Percentiles rank a stretch among this genome's conserved stretches.
phyloP scores from a whole-genome alignment of 2,888 invertebrate genomes.

The Drosophila lacicola region DNA sequence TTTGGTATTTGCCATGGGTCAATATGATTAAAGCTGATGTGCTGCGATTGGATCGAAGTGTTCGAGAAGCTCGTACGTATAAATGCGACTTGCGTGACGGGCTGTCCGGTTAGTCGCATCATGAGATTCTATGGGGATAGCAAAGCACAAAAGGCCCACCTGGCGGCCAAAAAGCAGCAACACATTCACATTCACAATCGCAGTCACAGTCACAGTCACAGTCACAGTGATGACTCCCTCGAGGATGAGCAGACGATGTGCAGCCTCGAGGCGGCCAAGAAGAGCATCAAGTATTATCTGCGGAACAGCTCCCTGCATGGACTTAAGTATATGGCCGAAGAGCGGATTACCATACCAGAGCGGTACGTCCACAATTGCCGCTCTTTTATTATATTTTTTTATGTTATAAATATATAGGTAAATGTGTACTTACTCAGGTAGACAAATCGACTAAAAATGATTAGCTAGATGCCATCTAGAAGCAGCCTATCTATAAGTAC shows the following conservation, averaged over 20 bases:
- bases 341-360: constrained; percentile 80
- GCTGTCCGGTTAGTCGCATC: constrained; percentile 36
- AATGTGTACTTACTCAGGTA: no score
- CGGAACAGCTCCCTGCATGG: constrained; percentile 91
- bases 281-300: constrained; percentile 87
- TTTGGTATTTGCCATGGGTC: constrained; percentile 68
- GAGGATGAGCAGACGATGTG: constrained; percentile 61
- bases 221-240: constrained; percentile 28
- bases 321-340: constrained; percentile 89
- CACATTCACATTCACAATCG: constrained; percentile 9
- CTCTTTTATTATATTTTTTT: background rate
- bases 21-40: constrained; percentile 78
- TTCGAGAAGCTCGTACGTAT: constrained; percentile 35
- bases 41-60: constrained; percentile 58
- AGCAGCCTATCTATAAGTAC: no score
- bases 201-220: background rate
- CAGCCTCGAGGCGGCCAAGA: constrained; percentile 64
- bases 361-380: constrained; percentile 58
- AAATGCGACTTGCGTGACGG: constrained; percentile 36
- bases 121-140: constrained; percentile 54
- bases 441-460: no score
- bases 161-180: constrained; percentile 8
- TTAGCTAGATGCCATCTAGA: no score
- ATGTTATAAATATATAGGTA: background rate
- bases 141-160: constrained; percentile 12